Evolutionary conservation across 2,888 invertebrate species (phyloP), one percentile per base, ranked within the genome.

Genomic region (Ctena decussata): DNA sequence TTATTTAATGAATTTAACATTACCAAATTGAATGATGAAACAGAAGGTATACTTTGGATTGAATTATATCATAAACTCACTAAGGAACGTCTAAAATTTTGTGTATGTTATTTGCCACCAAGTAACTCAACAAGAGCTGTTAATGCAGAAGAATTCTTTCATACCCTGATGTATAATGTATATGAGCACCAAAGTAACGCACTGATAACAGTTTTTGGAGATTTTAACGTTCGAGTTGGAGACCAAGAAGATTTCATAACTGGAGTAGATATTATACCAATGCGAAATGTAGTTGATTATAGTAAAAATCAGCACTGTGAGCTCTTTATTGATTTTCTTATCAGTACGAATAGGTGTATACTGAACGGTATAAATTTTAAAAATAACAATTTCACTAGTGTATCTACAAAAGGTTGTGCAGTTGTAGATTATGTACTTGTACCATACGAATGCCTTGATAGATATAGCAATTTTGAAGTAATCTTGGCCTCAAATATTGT

Each of bases 21-120:
- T 18, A 57, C n/a, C 18, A 60, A 60, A 39, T 18, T n/a, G 41
- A 30, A 80, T 71, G 53, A 37, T 37, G 2, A 15, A 11, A 11
- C 8, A 35, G 71, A 78, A 32, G 71, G 77, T 0, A 78, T 78
- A 35, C 39, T 78, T 70, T 78, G 71, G 77, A 15, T 71, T 18
- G 24, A 12, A 30, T 70, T 70, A n/a, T 0, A 18, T 37, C 30
- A 71, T 53, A 78, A 71, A 44, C 21, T n/a, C 27, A 44, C 30
- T 6, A 18, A 24, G 24, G 46, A 49, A n/a, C 12, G 8, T 24
- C 49, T 78, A 41, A 49, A 32, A 12, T 30, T 37, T 37, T 70
- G 49, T 71, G 77, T 78, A 0, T 70, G 77, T 49, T 78, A 78
- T 69, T 32, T 78, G 32, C 41, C 41, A 41, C 41, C 41, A 11